phyloP scores from a whole-genome alignment of 2,888 invertebrate species.

The Norana najaformis region DNA sequence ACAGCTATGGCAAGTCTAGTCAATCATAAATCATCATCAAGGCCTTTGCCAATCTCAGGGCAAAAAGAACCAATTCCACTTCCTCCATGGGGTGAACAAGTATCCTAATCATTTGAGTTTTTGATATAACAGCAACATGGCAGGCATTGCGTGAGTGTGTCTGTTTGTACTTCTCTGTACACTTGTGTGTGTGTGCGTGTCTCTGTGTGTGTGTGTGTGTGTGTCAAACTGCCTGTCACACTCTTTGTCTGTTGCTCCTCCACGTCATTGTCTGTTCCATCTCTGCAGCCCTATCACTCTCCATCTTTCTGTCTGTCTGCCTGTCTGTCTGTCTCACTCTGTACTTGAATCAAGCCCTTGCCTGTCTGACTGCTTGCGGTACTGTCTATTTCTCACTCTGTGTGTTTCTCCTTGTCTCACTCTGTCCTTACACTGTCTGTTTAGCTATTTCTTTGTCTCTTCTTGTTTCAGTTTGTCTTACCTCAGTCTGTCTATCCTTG shows the following conservation, averaged over 20 bases:
- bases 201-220: neutral
- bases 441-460: neutral
- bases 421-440: neutral
- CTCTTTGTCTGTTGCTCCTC: neutral
- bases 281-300: too few relatives aligned
- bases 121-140: neutral
- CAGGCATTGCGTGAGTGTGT: too few relatives aligned
- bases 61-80: neutral
- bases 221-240: too few relatives aligned
- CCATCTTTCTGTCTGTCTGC: too few relatives aligned
- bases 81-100: neutral
- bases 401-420: too few relatives aligned
- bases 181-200: too few relatives aligned
- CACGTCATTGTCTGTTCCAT: neutral
- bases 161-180: neutral
- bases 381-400: too few relatives aligned
- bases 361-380: too few relatives aligned
- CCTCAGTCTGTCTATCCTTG: too few relatives aligned
- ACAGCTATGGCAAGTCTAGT: neutral
- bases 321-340: too few relatives aligned
- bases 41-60: neutral
- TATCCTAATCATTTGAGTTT: neutral
- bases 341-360: too few relatives aligned
- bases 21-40: neutral
- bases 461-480: too few relatives aligned